Base-by-base conservation (phyloP, 2,888 invertebrate genomes). In the Linyphia triangularis region DNA sequence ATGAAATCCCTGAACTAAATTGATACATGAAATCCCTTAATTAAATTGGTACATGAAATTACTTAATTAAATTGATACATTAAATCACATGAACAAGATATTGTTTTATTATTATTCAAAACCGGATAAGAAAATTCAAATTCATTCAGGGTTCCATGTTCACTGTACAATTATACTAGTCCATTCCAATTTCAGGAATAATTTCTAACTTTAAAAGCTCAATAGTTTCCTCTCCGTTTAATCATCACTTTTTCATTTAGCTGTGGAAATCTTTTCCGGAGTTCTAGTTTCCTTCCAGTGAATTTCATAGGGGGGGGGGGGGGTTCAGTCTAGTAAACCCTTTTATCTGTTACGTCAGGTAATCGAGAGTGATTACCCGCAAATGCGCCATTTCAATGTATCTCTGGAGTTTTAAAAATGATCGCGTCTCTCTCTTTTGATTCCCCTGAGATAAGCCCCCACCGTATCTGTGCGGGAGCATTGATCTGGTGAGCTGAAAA, bases 401-500 rank as follows among this genome's bases (percentile, higher is more conserved):
- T 30, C 30, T 51, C 51, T 7, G 30, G 79, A 43, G 79, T 65
- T 79, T 67, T 77, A 67, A 67, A 67, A 63, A 79, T 79, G 51
- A 67, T 67, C 51, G 51, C 51, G 67, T 24, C 61, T 16, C 67
- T 51, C 57, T 19, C 43, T 51, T 22, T 59, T 70, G 69, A 59
- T 40, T 70, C 30, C 59, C 67, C 51, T n/a, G n/a, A 82, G 81
- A 82, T 82, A 69, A 81, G 81, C 81, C 61, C 65, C 51, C 22
- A 40, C 16, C 69, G 69, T 79, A 79, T 81, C 81, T 70, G 63
- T 81, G 69, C 40, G 59, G 70, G 67, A 70, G 59, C 81, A 81
- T 81, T 81, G 81, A 81, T 81, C 81, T 69, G 70, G 59, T 43
- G 51, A 69, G 70, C 81, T 51, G 70, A 70, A 81, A 81, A 81